A percentile compares a stretch with the other conserved stretches of the same genome.
These are phyloP conservation scores for Tetragnatha montana DNA, from an alignment of 2,888 invertebrate genomes.

Conservation along the genomic window DNA sequence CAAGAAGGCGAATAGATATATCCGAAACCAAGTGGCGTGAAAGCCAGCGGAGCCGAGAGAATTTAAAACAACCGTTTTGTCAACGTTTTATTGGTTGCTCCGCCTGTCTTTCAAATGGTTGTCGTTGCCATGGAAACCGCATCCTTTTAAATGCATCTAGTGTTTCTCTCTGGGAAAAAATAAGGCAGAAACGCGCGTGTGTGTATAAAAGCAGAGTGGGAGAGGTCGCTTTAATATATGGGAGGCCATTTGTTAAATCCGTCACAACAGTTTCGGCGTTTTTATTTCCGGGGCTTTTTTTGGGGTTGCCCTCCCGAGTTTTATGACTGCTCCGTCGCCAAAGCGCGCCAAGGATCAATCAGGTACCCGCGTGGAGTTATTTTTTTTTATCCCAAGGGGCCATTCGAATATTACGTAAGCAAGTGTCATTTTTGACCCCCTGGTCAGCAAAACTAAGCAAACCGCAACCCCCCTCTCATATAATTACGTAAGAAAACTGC, in stretches of 20 bases:
- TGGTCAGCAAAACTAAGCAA: too few species aligned
- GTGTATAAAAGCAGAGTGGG: conserved; percentile 33
- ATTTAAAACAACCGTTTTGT: conserved; percentile 69
- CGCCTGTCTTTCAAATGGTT: conserved; percentile 66
- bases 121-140: conserved; percentile 59
- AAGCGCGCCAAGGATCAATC: conserved; percentile 43
- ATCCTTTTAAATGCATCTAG: conserved; percentile 70
- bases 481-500: too few species aligned
- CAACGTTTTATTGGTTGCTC: conserved; percentile 66
- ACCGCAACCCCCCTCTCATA: too few species aligned
- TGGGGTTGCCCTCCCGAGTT: conserved; percentile 41
- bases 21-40: conserved; percentile 60
- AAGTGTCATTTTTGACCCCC: too few species aligned
- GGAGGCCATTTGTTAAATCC: conserved; percentile 69
- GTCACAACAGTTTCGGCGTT: conserved; percentile 69
- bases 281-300: conserved; percentile 66
- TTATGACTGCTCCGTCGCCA: conserved; percentile 55
- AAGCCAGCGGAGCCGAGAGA: conserved; percentile 47
- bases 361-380: neutral
- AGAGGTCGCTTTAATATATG: conserved; percentile 70
- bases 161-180: conserved; percentile 50
- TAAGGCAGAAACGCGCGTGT: conserved; percentile 1
- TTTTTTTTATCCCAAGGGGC: too few species aligned
- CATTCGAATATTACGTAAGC: too few species aligned
- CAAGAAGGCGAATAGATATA: conserved; percentile 49